Base-by-base conservation (phyloP, 2,888 invertebrate species). In the Scotopteryx bipunctaria region DNA sequence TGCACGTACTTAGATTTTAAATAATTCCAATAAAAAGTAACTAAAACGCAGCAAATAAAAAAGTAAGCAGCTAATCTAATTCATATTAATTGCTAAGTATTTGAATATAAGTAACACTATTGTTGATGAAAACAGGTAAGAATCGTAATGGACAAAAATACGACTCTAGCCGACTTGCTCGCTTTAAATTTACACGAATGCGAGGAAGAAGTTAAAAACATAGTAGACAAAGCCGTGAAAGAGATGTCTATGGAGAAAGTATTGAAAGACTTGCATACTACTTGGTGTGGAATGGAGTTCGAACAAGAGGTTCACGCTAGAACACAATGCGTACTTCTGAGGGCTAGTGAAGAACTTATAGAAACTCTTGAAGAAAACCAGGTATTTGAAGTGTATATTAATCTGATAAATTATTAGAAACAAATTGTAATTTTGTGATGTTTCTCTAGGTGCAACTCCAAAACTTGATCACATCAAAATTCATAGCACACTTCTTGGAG, bases 191-290 rank as follows among this genome's bases (percentile, higher is more conserved):
- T 99, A 5, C 99, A 99, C 81, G 97, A 98, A 82, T 98, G 97
- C 81, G 99, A 99, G 82, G 99, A 99, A 79, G 98, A 99, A 82
- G 98, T 98, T 0, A 97, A 98, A 74, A 97, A 97, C 79, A 98
- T 99, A 68, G 99, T 99, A 5, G 99, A 99, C 81, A 98, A 98
- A 88, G 98, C 99, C 0, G 98, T 98, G 0, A 99, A 99, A 86
- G 99, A 99, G 91, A 98, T 98, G 97, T 97, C 97, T 1, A 99
- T 99, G 98, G 99, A 99, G 83, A 98, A 98, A 80, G 95, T 96
- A 46, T 91, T 99, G 40, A 93, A 96, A 62, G 98, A 99, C 71
- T 85, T 99, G 50, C 94, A 98, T 71, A 92, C 94, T 2, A 98
- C 97, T 0, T 99, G 99, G 97, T 95, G 96, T 33, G 92, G 93